Base-by-base conservation (phyloP, 2,113 vertebrate species). In the Aplodontia rufa region DNA sequence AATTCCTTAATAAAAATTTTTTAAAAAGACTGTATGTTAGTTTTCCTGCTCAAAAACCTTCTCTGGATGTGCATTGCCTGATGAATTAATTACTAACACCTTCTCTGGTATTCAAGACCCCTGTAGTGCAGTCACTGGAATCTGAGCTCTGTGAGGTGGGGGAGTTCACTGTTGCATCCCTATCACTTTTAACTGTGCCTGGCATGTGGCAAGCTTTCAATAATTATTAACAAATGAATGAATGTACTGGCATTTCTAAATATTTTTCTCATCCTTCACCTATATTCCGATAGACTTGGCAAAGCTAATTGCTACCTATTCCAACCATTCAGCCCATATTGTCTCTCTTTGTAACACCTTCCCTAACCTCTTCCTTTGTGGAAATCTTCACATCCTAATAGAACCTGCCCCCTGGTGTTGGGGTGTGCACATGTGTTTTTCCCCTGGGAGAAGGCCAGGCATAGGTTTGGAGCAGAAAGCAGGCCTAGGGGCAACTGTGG, bases 1-100 rank as follows among this genome's bases (percentile, higher is more conserved):
- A n/a, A n/a, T n/a, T n/a, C n/a, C n/a, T n/a, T n/a, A n/a, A n/a
- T n/a, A n/a, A n/a, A n/a, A n/a, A n/a, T n/a, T n/a, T n/a, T n/a
- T n/a, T n/a, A n/a, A n/a, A n/a, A n/a, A n/a, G n/a, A n/a, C n/a
- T n/a, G n/a, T n/a, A n/a, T n/a, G 55, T 26, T 58, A 47, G 47
- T 86, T 92, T 86, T 95, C 37, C 68, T 72, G 26, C n/a, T 96
- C 32, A 62, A 62, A 79, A 93, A n/a, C 58, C 16, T 49, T 53
- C 64, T 84, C 32, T 81, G 79, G 35, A 6, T 53, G 35, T 55
- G 37, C 2, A 5, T 8, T 71, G 60, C 64, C 11, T n/a, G 49
- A 68, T 84, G 40, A 79, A 75, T 92, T 85, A 55, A 68, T 16
- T 35, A 42, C 12, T 51, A 68, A n/a, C 20, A 10, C 24, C 55